These are phyloP conservation scores for Drosophila fulvimacula DNA, from an alignment of 2,888 invertebrate species.

Conservation along the genomic window DNA sequence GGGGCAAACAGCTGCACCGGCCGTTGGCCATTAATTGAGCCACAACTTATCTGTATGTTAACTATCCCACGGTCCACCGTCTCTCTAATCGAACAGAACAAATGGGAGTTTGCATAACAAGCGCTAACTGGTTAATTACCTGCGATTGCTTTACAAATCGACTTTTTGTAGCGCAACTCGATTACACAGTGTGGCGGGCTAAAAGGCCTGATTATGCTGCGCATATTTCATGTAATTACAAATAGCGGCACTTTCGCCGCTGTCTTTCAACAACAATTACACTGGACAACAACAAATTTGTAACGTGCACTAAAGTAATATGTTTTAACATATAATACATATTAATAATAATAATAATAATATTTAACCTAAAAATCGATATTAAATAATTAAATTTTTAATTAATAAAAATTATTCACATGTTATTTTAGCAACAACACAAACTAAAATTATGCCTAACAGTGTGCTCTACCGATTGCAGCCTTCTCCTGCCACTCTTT, in stretches of 20 bases:
- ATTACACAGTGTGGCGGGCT: slow-evolving; percentile 32
- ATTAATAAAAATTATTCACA: background rate
- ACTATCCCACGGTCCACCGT: slow-evolving; percentile 63
- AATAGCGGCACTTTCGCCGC: slow-evolving; percentile 44
- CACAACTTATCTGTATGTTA: background rate
- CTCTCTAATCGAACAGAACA: slow-evolving; percentile 42
- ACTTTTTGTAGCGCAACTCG: slow-evolving; percentile 3
- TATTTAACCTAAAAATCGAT: too few relatives aligned
- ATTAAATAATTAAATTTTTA: too few relatives aligned
- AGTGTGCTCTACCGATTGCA: slow-evolving; percentile 9
- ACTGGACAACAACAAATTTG: background rate
- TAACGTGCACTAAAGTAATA: background rate
- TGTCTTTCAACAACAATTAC: slow-evolving; percentile 27
- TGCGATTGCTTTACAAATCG: slow-evolving; percentile 66
- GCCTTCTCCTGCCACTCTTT: background rate
- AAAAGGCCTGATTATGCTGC: slow-evolving; percentile 65
- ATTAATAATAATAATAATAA: background rate
- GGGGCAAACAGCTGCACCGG: slow-evolving; percentile 6
- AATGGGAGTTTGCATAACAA: slow-evolving; percentile 70
- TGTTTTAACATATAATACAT: background rate
- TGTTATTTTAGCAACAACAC: background rate
- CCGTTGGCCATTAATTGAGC: slow-evolving; percentile 9
- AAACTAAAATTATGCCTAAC: background rate
- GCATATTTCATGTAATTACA: slow-evolving; percentile 70
- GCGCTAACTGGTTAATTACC: slow-evolving; percentile 76